These are phyloP conservation scores for Archaeoteleia sp. DNA, from an alignment of 2,888 invertebrate species.

Conservation along the genomic window DNA sequence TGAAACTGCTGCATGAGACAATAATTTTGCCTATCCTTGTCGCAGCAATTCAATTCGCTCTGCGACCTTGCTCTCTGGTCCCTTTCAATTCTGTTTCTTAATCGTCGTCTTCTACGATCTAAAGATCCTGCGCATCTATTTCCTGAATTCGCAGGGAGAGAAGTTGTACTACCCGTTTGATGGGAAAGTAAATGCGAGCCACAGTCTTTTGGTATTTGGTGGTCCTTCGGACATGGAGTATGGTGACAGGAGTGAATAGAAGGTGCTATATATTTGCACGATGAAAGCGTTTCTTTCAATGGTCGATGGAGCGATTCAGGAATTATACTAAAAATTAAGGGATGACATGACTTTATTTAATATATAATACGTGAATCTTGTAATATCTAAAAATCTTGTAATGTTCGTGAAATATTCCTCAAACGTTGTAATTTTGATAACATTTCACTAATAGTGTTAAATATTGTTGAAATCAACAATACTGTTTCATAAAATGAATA, in stretches of 20 bases:
- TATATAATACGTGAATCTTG: background rate
- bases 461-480: too few species aligned
- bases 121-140: conserved; percentile 61
- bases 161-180: conserved; percentile 53
- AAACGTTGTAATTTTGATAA: background rate
- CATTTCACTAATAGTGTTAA: too few species aligned
- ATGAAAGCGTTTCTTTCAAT: conserved; percentile 45
- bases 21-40: conserved; percentile 59
- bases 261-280: conserved; percentile 30
- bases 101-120: conserved; percentile 63
- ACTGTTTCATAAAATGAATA: background rate
- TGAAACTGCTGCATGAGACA: conserved; percentile 67
- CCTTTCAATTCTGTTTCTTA: conserved; percentile 64
- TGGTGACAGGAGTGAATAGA: conserved; percentile 48
- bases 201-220: conserved; percentile 50
- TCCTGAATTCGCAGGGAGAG: conserved; percentile 52
- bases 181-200: conserved; percentile 43
- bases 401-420: background rate
- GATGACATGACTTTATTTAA: background rate
- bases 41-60: conserved; percentile 63
- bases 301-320: conserved; percentile 45
- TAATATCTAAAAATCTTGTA: background rate
- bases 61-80: conserved; percentile 69
- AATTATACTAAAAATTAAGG: conserved; percentile 29
- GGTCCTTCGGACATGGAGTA: conserved; percentile 35